Evolutionary conservation across 1,140 invertebrate genomes (phyloP).

Genomic region (Myzus persicae): DNA sequence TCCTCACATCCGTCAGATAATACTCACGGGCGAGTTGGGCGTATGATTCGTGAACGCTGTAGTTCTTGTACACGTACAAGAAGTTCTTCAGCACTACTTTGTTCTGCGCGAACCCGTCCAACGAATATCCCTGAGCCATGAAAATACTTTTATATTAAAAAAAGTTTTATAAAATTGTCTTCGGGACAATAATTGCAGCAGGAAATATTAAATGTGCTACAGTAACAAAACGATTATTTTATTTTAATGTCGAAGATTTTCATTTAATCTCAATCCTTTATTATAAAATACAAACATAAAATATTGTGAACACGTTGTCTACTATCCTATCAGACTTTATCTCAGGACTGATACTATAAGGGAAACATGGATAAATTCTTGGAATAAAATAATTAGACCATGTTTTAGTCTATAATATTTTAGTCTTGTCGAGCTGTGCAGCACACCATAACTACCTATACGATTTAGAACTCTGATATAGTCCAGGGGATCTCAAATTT

Average conservation of each 20-base stretch:
- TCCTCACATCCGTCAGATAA: slow-evolving; percentile 37
- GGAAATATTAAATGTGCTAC: too few species aligned
- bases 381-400: too few species aligned
- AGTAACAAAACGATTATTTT: not conserved
- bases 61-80: slow-evolving; percentile 49
- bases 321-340: not conserved
- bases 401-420: not conserved
- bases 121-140: not conserved
- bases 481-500: not conserved
- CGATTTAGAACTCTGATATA: not conserved
- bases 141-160: not conserved
- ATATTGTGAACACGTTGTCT: not conserved
- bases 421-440: not conserved
- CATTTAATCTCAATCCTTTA: not conserved
- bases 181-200: too few species aligned
- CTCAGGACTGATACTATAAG: too few species aligned
- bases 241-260: not conserved
- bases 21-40: slow-evolving; percentile 39
- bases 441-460: not conserved
- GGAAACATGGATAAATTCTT: too few species aligned
- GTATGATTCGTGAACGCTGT: slow-evolving; percentile 31
- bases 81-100: slow-evolving; percentile 23
- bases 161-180: not conserved
- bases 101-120: not conserved
- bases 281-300: not conserved